A percentile compares a stretch with the other conserved stretches of the same genome.
Evolutionary conservation across 2,888 invertebrate species (phyloP).

Genomic region (Cylindroiulus punctatus): DNA sequence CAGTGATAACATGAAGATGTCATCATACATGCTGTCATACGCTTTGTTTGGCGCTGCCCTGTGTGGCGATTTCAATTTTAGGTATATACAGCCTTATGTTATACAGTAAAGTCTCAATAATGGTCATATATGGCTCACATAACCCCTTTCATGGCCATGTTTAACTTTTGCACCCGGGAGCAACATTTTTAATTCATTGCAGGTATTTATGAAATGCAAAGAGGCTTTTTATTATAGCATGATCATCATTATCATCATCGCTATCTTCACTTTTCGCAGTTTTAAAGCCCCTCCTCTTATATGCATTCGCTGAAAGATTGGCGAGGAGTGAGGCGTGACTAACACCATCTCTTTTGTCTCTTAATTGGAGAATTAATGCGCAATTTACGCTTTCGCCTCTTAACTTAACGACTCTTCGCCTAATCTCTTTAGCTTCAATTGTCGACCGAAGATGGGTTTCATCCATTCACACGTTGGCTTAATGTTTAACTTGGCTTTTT

Average conservation of each 20-base stretch:
- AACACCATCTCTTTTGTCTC: constrained; percentile 52
- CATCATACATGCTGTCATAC: too few relatives aligned
- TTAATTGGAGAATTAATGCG: constrained; percentile 55
- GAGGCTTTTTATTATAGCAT: neutral
- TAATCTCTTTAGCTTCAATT: constrained; percentile 54
- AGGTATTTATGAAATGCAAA: constrained; percentile 27
- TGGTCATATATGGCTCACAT: too few relatives aligned
- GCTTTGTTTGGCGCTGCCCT: too few relatives aligned
- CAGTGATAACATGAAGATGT: too few relatives aligned
- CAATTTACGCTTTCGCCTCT: constrained; percentile 52
- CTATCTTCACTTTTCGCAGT: neutral
- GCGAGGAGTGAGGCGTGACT: constrained; percentile 40
- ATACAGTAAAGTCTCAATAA: too few relatives aligned
- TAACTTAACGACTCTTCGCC: constrained; percentile 50
- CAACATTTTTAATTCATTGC: neutral
- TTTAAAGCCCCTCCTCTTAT: neutral
- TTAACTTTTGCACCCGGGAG: too few relatives aligned
- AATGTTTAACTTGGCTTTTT: constrained; percentile 30
- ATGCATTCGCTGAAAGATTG: neutral
- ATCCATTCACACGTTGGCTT: constrained; percentile 34
- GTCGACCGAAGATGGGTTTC: constrained; percentile 40
- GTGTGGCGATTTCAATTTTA: too few relatives aligned
- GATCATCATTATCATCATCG: neutral
- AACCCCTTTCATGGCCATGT: too few relatives aligned
- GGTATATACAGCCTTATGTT: too few relatives aligned